phyloP scores from a whole-genome alignment of 2,113 vertebrate genomes.

The Castor canadensis region DNA sequence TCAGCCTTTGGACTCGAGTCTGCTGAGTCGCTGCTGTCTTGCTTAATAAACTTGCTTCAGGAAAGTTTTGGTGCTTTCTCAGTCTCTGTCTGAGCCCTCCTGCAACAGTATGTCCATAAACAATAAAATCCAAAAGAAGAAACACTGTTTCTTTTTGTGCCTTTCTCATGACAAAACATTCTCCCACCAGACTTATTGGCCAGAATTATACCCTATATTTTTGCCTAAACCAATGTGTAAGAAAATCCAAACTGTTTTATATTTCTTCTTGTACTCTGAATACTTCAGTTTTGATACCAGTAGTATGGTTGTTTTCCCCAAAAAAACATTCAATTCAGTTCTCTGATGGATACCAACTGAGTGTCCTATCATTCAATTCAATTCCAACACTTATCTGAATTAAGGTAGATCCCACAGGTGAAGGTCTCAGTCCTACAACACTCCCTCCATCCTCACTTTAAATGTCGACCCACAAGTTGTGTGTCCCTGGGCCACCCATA shows the following conservation, averaged over 20 bases:
- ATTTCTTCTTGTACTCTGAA: background rate
- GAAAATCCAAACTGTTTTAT: background rate
- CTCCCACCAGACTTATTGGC: background rate
- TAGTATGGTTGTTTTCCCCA: background rate
- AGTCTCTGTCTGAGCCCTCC: too few species aligned
- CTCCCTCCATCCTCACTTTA: background rate
- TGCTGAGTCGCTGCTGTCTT: too few species aligned
- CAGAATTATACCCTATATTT: background rate
- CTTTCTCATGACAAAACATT: background rate
- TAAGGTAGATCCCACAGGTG: background rate
- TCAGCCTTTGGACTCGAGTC: too few species aligned
- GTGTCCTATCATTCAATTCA: background rate
- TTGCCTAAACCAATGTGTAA: background rate
- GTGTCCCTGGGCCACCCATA: background rate
- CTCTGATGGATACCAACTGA: background rate
- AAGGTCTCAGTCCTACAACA: background rate
- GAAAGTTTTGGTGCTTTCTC: too few species aligned
- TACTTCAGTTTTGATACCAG: background rate
- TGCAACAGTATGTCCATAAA: background rate
- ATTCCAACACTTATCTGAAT: background rate
- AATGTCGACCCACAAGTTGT: background rate
- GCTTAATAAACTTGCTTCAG: too few species aligned
- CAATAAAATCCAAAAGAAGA: background rate
- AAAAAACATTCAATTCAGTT: background rate
- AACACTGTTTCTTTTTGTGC: background rate